These are phyloP conservation scores for Camponotus fellah DNA, from an alignment of 2,888 invertebrate genomes.

Conservation along the genomic window DNA sequence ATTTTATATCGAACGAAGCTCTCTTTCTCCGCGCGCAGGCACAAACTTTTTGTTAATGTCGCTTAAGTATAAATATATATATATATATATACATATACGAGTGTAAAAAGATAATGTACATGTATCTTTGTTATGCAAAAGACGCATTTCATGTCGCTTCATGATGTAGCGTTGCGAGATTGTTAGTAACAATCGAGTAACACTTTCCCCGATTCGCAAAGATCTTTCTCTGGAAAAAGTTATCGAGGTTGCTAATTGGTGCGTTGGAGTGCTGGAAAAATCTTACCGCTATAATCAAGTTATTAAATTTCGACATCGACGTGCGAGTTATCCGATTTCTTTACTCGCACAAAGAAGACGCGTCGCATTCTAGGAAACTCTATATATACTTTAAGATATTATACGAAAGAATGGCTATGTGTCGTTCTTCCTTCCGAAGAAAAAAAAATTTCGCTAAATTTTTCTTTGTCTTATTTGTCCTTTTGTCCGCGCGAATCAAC, in stretches of 20 bases:
- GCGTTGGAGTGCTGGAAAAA: conserved; percentile 75
- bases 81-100: conserved; percentile 43
- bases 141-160: conserved; percentile 74
- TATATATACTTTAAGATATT: conserved; percentile 12
- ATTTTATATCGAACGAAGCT: conserved; percentile 38
- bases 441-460: conserved; percentile 1
- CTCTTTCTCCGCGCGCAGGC: conserved; percentile 69
- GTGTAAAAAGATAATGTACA: conserved; percentile 80
- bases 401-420: conserved; percentile 25
- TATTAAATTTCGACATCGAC: conserved; percentile 60
- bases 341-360: not conserved
- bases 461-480: not conserved
- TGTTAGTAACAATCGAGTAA: conserved; percentile 67
- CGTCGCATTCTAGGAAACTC: conserved; percentile 17
- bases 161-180: conserved; percentile 66
- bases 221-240: conserved; percentile 63
- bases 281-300: conserved; percentile 64
- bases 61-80: conserved; percentile 74
- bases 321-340: not conserved
- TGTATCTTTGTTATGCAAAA: conserved; percentile 75
- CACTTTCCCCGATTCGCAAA: conserved; percentile 47
- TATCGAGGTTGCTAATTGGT: conserved; percentile 65
- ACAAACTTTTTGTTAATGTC: conserved; percentile 62
- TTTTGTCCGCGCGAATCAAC: not conserved
- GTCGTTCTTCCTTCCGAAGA: not conserved